A percentile compares a stretch with the other conserved stretches of the same genome.
phyloP scores from a whole-genome alignment of 53 echinoderm and acorn worm genomes.

The Astropecten irregularis region DNA sequence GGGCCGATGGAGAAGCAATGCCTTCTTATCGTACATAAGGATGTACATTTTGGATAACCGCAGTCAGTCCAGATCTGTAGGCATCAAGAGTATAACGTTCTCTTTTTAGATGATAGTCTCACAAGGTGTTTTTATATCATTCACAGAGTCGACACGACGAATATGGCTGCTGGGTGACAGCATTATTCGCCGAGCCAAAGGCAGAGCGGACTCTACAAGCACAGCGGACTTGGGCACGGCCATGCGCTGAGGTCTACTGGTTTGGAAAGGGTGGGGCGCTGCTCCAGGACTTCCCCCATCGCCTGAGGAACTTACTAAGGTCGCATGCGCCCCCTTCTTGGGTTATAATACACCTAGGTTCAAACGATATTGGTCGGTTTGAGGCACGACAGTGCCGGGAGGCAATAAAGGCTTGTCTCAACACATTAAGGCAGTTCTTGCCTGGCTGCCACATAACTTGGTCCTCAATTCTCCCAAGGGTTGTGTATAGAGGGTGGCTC shows the following conservation, averaged over 20 bases:
- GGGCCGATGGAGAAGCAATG: neutral
- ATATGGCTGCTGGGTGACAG: neutral
- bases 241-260: conserved; percentile 27
- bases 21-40: neutral
- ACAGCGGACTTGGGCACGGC: neutral
- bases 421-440: neutral
- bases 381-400: neutral
- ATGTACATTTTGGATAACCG: no score
- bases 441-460: conserved; percentile 2
- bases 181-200: neutral
- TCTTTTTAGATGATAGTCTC: no score
- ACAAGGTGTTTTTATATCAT: no score
- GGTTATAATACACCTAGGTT: conserved; percentile 19
- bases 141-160: no score
- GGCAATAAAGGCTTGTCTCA: neutral
- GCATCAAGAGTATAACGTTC: no score
- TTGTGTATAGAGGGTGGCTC: neutral
- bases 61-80: no score
- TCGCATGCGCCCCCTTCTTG: neutral
- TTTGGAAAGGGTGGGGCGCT: conserved; percentile 30
- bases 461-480: conserved; percentile 1
- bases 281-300: conserved; percentile 12
- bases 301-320: neutral
- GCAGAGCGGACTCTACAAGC: neutral
- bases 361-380: conserved; percentile 33